A percentile compares a stretch with the other conserved stretches of the same genome.
Evolutionary conservation across 1,140 invertebrate genomes (phyloP).

Genomic region (Frieseomelitta varia): DNA sequence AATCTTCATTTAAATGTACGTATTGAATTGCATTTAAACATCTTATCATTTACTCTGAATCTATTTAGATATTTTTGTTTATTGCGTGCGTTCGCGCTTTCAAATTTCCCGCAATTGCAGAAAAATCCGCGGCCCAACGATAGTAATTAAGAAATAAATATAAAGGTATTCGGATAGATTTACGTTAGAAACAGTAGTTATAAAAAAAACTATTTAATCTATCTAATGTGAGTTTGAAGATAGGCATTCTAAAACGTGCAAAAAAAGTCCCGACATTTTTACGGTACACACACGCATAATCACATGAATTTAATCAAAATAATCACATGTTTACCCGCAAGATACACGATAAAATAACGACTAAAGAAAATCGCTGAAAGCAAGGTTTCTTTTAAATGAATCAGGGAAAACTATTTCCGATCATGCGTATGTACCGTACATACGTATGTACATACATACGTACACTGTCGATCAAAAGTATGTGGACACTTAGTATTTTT

Average conservation of each 20-base stretch:
- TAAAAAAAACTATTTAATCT: background rate
- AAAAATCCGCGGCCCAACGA: background rate
- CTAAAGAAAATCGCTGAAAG: background rate
- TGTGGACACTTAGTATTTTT: no score
- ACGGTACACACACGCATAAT: background rate
- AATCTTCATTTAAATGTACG: no score
- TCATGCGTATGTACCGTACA: no score
- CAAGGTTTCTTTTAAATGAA: conserved; percentile 1
- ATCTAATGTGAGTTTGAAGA: background rate
- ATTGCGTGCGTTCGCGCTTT: no score
- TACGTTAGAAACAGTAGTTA: background rate
- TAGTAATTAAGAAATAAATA: background rate
- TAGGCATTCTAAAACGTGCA: background rate
- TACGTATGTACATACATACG: no score
- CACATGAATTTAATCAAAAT: background rate
- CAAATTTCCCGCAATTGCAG: no score
- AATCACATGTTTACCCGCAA: background rate
- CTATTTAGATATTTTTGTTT: no score
- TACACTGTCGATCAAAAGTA: no score
- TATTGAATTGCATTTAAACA: no score
- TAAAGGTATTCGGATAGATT: background rate
- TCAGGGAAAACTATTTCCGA: background rate
- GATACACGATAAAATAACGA: background rate
- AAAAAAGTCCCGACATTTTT: background rate
- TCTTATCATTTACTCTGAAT: no score